phyloP scores from a whole-genome alignment of 2,888 invertebrate species.

The Amblyjoppa proteus region DNA sequence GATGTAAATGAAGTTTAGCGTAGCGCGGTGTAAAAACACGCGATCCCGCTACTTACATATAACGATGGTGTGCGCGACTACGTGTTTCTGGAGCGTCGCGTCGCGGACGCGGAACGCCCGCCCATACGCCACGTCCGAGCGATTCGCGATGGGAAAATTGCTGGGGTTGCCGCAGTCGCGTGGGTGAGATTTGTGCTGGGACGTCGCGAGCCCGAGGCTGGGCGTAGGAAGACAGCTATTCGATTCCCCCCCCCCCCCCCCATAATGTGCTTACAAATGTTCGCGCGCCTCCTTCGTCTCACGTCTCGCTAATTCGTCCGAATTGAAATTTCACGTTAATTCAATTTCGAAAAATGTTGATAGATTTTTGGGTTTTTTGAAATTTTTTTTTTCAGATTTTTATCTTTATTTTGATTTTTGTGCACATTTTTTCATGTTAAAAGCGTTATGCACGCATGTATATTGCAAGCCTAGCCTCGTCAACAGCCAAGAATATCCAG shows the following conservation, averaged over 20 bases:
- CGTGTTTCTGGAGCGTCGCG: slow-evolving; percentile 8
- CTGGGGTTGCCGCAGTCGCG: slow-evolving; percentile 6
- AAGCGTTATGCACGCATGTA: no score
- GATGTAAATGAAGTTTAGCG: slow-evolving; percentile 18
- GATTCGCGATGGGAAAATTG: slow-evolving; percentile 18
- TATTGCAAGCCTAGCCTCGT: no score
- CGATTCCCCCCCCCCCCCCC: background rate
- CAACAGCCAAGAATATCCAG: no score
- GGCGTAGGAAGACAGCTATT: background rate
- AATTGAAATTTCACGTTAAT: background rate
- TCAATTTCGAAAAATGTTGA: background rate
- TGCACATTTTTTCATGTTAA: no score
- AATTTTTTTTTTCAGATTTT: no score
- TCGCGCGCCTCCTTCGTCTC: background rate
- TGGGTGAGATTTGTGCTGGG: slow-evolving; percentile 3
- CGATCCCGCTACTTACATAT: background rate
- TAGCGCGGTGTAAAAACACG: background rate
- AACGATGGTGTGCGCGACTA: background rate
- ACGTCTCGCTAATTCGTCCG: background rate
- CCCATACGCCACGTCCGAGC: background rate
- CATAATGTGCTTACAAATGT: background rate
- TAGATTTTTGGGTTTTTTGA: background rate
- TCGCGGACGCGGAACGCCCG: background rate
- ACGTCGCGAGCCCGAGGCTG: background rate
- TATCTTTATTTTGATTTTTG: no score